Base-by-base conservation (phyloP, 2,888 invertebrate genomes). In the Lathronympha strigana region DNA sequence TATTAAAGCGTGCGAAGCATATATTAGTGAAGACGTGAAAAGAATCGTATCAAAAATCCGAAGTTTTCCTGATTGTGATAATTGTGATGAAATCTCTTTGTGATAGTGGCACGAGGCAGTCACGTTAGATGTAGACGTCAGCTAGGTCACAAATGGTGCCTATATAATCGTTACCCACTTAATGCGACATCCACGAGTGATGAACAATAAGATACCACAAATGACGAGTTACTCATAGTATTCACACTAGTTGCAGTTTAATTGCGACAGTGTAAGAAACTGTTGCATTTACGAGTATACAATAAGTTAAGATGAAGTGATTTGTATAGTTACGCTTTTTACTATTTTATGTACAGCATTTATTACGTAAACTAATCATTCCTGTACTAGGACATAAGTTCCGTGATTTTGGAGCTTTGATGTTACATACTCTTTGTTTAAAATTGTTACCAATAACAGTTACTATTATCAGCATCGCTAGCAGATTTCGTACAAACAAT, bases 401-500 rank as follows among this genome's bases (percentile, higher is more conserved):
- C 63, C 72, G 64, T 75, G 70, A 68, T 71, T 71, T 72, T 72
- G 71, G 72, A 74, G 75, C 71, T 72, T 77, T 70, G 68, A 62
- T 69, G 62, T 63, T 63, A 55, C 36, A 53, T 63, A 53, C 58
- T 57, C 50, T 36, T 80, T 77, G 77, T 81, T 83, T 85, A 80
- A 83, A 79, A 76, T 88, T 86, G 90, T 90, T 90, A 90, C 90
- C 90, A 90, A 79, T 87, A 82, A 79, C 88, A 88, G 88, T 90
- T 90, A 90, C 88, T 89, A 82, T 80, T 73, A 78, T 70, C 58
- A 51, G 43, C 55, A 58, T 58, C 50, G 33, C 21, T 55, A 66
- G 49, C 43, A 50, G 40, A 47, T 40, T 61, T 61, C 53, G 55
- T 55, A 55, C 38, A 28, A 61, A 61, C 49, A 55, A 79, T 75